Conservation (phyloP, 2,888 invertebrate species). For the Cosmorhoe ocellata region DNA sequence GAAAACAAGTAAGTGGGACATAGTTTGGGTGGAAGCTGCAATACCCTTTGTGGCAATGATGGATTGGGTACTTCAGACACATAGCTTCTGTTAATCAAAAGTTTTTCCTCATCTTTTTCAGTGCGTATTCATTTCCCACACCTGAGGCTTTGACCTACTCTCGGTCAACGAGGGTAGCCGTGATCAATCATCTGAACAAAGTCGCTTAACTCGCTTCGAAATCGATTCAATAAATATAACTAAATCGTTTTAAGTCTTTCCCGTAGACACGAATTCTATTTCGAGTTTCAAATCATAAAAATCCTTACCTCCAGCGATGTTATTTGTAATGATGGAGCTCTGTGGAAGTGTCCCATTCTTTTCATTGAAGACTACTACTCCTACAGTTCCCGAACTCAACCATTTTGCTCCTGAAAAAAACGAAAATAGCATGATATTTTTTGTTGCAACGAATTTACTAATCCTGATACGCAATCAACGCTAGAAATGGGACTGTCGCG, state of each 20-base stretch:
- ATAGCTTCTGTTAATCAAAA: slow-evolving; percentile 2
- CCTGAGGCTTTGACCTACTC: neutral
- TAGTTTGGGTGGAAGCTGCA: too few species aligned
- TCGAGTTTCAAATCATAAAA: too few species aligned
- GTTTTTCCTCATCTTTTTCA: slow-evolving; percentile 5
- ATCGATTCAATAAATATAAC: neutral
- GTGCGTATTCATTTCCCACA: slow-evolving; percentile 2
- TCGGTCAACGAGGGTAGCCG: neutral
- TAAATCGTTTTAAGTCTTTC: too few species aligned
- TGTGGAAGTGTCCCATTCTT: slow-evolving; percentile 71
- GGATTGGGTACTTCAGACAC: neutral
- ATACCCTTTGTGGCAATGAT: neutral
- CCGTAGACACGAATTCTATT: too few species aligned
- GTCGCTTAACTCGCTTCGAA: neutral
- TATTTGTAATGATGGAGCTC: slow-evolving; percentile 65
- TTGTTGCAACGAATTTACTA: too few species aligned
- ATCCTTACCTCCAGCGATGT: slow-evolving; percentile 50
- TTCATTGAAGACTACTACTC: slow-evolving; percentile 42
- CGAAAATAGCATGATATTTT: neutral
- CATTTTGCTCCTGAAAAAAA: slow-evolving; percentile 42
- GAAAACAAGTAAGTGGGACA: too few species aligned
- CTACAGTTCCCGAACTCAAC: slow-evolving; percentile 23
- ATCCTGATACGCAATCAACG: too few species aligned
- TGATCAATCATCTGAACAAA: slow-evolving; percentile 1
- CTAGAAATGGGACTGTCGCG: too few species aligned